Evolutionary conservation across 2,888 invertebrate species (phyloP), one percentile per base, ranked within the genome.

Genomic region (Hemaris fuciformis): DNA sequence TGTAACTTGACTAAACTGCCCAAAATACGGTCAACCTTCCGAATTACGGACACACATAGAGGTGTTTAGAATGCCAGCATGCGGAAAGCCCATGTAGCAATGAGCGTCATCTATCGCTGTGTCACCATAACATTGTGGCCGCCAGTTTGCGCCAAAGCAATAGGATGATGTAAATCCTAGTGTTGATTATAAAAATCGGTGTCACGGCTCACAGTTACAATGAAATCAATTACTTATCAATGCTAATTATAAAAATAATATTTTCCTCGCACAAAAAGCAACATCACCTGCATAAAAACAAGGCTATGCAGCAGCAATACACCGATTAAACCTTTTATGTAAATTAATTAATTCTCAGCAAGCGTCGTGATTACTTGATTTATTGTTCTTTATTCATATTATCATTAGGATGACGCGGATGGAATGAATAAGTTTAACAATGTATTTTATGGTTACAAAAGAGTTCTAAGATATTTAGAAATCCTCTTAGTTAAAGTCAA

Each of bases 181-280:
- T 62, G 20, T 58, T 60, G 63, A 63, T 64, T 59, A 64, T 56
- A 34, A 15, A 53, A 53, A 53, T 53, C n/a, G 53, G 27, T 53
- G 53, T 53, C 53, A 53, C 53, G 53, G 53, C 31, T 3, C 8
- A 31, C 18, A 27, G 10, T 27, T 53, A 27, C n/a, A 25, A 25
- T 53, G 53, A 31, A 18, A 53, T 48, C 25, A 22, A 27, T 59
- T 60, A 48, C 43, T 60, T 60, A 59, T 64, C 45, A 58, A 59
- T 58, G 27, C 34, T 59, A 43, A 60, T 58, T 27, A 57, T 46
- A 53, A 45, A 45, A 45, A 48, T 45, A 38, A 46, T 34, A 34
- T 62, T 57, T 53, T 31, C 53, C 31, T 48, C 53, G 27, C 2
- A 53, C 6, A 25, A 53, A 62, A 63, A 60, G 25, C n/a, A 46